phyloP scores from a whole-genome alignment of 2,113 vertebrate species.

The Gadus chalcogrammus region DNA sequence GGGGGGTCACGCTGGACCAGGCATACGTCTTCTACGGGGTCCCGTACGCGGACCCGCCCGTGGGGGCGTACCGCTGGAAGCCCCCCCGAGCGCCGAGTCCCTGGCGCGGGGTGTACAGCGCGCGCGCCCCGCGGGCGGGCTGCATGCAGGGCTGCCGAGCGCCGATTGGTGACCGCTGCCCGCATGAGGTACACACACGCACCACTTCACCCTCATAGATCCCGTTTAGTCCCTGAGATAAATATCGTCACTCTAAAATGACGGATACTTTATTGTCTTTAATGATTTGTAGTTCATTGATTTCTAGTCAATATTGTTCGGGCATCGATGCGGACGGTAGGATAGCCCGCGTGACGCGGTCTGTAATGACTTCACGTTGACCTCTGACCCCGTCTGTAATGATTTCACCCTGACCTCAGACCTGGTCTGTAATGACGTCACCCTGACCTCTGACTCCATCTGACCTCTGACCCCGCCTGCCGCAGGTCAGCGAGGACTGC shows the following conservation, averaged over 20 bases:
- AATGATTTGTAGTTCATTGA: too few relatives aligned
- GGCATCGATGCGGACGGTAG: too few relatives aligned
- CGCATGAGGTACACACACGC: constrained; percentile 51
- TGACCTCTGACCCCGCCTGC: neutral
- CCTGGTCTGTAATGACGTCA: too few relatives aligned
- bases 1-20: constrained; percentile 50
- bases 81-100: constrained; percentile 59
- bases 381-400: too few relatives aligned
- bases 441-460: too few relatives aligned
- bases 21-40: constrained; percentile 73
- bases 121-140: constrained; percentile 62
- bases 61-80: constrained; percentile 70
- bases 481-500: constrained; percentile 76
- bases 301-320: too few relatives aligned
- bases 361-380: too few relatives aligned
- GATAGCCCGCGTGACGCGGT: too few relatives aligned
- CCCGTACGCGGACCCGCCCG: constrained; percentile 69
- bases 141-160: constrained; percentile 69
- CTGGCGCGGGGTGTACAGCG: constrained; percentile 65
- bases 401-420: too few relatives aligned
- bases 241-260: neutral
- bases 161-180: constrained; percentile 53
- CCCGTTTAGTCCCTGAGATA: neutral
- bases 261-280: neutral
- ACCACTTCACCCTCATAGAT: neutral